Conservation (phyloP, 2,113 vertebrate genomes). For the Platycercus adscitus region DNA sequence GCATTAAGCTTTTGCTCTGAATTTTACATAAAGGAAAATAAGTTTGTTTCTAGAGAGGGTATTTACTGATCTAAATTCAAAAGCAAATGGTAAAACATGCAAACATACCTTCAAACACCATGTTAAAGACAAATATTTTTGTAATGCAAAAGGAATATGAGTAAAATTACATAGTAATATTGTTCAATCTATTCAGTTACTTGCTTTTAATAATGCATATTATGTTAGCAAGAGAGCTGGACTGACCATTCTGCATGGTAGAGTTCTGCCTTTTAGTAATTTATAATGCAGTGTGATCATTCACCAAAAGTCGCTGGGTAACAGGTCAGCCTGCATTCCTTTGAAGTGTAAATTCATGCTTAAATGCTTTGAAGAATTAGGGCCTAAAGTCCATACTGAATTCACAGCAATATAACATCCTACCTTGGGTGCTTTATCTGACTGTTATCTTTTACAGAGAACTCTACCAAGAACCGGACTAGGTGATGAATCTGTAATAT, state of each 20-base stretch:
- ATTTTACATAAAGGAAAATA: not conserved
- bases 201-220: not conserved
- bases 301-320: not conserved
- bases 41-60: not conserved
- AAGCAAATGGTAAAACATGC: not conserved
- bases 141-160: not conserved
- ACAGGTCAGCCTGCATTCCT: not conserved
- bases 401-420: not conserved
- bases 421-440: not conserved
- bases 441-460: not conserved
- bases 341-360: constrained; percentile 38
- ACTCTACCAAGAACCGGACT: not conserved
- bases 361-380: constrained; percentile 21
- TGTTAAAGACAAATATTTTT: not conserved
- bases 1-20: not conserved
- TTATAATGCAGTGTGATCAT: not conserved
- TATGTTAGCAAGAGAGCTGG: not conserved
- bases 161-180: not conserved
- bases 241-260: not conserved
- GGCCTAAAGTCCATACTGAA: not conserved
- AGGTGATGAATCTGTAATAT: not conserved
- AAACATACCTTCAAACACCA: not conserved
- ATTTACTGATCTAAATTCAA: constrained; percentile 21
- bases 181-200: not conserved
- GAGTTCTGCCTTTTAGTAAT: not conserved